Percentiles rank a stretch among this genome's conserved stretches.
Conservation (phyloP, 2,113 vertebrate genomes). For the Shinisaurus crocodilurus region DNA sequence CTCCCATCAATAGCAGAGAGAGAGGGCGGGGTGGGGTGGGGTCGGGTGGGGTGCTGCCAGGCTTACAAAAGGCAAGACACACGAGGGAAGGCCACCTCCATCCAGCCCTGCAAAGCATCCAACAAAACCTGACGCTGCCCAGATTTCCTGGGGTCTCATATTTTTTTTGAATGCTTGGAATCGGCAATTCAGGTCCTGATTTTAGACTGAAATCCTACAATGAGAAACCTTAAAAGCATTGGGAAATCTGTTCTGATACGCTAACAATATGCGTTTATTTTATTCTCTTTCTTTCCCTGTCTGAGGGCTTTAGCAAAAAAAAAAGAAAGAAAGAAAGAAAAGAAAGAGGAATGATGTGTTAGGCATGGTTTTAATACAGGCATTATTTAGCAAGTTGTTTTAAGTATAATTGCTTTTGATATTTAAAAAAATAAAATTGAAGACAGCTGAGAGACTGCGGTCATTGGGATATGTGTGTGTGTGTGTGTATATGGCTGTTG, state of each 20-base stretch:
- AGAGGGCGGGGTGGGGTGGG: too few relatives aligned
- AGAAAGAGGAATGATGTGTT: conserved; percentile 45
- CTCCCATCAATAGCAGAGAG: too few relatives aligned
- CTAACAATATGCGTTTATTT: conserved; percentile 45
- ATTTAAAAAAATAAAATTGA: conserved; percentile 58
- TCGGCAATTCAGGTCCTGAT: neutral
- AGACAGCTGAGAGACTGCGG: conserved; percentile 58
- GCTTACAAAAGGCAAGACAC: too few relatives aligned
- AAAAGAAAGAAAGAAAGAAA: neutral
- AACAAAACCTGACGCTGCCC: neutral
- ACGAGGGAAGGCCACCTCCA: too few relatives aligned
- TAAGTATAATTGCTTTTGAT: conserved; percentile 68
- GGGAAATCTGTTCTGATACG: neutral
- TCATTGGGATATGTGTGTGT: conserved; percentile 12
- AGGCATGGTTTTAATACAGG: conserved; percentile 64
- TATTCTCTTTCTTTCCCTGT: conserved; percentile 43
- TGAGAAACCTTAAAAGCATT: neutral
- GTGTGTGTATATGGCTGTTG: conserved; percentile 56
- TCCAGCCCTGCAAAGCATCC: neutral
- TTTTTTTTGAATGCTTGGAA: neutral
- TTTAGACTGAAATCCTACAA: conserved; percentile 19
- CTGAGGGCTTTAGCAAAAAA: conserved; percentile 44
- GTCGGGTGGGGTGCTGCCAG: too few relatives aligned
- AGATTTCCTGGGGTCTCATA: neutral
- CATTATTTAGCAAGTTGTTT: conserved; percentile 66